phyloP scores from a whole-genome alignment of 2,113 vertebrate species.

The chimpanzee (Pan troglodytes) region NHGRI_mPanTro3-v2.1_pri NC_072409.2:40739001-40739500 shows the following conservation, averaged over 20 bases:
- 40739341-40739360: slow-evolving; percentile 52
- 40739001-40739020: slow-evolving; percentile 74
- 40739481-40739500: slow-evolving; percentile 41
- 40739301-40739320: not conserved
- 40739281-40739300: not conserved
- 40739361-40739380: slow-evolving; percentile 31
- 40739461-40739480: slow-evolving; percentile 65
- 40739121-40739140: not conserved
- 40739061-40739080: not conserved
- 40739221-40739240: not conserved
- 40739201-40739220: not conserved
- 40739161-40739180: not conserved
- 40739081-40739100: not conserved
- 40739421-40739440: slow-evolving; percentile 27
- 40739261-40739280: not conserved
- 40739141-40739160: not conserved
- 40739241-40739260: not conserved
- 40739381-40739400: slow-evolving; percentile 53
- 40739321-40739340: not conserved
- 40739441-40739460: slow-evolving; percentile 45
- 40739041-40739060: slow-evolving; percentile 66
- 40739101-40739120: not conserved
- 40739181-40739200: not conserved
- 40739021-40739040: slow-evolving; percentile 62
- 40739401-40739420: slow-evolving; percentile 54